Evolutionary conservation across 64 coral and sea anemone genomes (phyloP).

Genomic region (Trachythela sp.): DNA sequence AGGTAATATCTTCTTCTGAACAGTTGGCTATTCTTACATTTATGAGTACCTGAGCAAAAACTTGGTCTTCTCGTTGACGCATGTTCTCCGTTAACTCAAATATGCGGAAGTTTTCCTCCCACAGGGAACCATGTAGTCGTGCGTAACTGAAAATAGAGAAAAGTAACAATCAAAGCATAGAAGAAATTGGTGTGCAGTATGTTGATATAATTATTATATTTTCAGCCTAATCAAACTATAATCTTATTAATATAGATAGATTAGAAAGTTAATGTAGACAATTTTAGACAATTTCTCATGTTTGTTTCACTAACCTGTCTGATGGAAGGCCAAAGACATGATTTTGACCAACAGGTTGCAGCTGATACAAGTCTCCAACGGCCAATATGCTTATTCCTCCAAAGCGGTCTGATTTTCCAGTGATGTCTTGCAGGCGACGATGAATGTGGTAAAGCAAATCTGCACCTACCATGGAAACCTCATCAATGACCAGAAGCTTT

Average conservation of each 20-base stretch:
- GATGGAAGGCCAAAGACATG: not conserved
- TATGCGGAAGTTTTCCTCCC: not conserved
- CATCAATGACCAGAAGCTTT: not conserved
- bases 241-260: not conserved
- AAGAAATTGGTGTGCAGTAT: not conserved
- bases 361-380: not conserved
- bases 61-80: not conserved
- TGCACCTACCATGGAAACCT: conserved; percentile 4
- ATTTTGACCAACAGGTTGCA: not conserved
- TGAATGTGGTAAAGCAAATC: conserved; percentile 1
- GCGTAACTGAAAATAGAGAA: not conserved
- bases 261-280: not conserved
- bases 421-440: conserved; percentile 4
- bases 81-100: not conserved
- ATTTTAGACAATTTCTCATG: not conserved
- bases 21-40: not conserved
- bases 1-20: conserved; percentile 1
- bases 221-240: not conserved
- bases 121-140: not conserved
- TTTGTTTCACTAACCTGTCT: not conserved
- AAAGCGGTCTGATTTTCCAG: not conserved
- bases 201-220: conserved; percentile 4
- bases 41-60: not conserved
- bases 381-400: not conserved
- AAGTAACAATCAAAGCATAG: not conserved